Evolutionary conservation across 64 coral and sea anemone genomes (phyloP), one percentile per base, ranked within the genome.

Genomic region (Pocillopora damicornis): DNA sequence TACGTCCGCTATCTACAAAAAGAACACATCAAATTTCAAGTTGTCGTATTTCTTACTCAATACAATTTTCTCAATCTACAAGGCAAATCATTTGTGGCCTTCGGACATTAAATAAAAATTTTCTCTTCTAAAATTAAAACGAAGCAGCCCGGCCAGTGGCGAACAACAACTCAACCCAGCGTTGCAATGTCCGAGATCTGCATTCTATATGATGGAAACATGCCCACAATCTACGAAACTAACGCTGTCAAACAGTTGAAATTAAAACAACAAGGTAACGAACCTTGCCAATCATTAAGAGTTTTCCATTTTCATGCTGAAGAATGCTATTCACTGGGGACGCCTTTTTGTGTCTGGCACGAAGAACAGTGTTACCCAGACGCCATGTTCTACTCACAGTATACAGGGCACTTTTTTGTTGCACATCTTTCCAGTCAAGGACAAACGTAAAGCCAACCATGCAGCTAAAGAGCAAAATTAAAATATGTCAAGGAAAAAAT

Each of bases 201-300:
- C 30, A 30, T 30, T 30, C 30, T 30, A 30, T 30, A 30, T 30
- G 30, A 30, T 30, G 30, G 30, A 30, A 34, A 10, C 4, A 18
- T 35, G 9, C 2, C 45, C 45, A 60, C 59, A 5, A 34, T 58
- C 22, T 57, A 23, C 15, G 26, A 20, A 15, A 15, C 17, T 13
- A n/a, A 72, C 51, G 74, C 26, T 71, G 73, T 59, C 51, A 20
- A 63, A 9, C 12, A 58, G 30, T 59, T 22, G n/a, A 1, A 13
- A 78, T 57, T 66, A 20, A 63, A 74, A 5, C 17, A 4, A 56
- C 4, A 16, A 42, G 15, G 22, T 63, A 11, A 4, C 81, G 37
- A 42, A 94, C 95, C 95, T 98, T 98, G 61, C 96, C 96, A 80
- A 87, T 86, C 22, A 86, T 60, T 13, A 98, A n/a, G 51, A 95